Base-by-base conservation (phyloP, 1,140 invertebrate genomes). In the Drosophila virilis region DNA sequence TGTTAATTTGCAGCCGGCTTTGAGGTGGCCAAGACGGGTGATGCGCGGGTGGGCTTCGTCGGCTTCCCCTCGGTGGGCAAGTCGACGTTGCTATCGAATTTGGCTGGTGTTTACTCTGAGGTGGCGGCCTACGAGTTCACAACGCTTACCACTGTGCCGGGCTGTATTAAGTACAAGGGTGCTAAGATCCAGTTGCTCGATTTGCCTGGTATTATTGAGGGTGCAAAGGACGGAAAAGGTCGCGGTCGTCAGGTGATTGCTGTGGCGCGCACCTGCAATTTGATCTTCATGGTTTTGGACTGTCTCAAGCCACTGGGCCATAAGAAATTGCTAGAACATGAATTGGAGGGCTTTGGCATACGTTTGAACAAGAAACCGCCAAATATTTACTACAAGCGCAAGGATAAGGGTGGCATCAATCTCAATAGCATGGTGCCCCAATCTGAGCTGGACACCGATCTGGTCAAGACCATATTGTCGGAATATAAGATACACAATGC, bases 111-210 rank as follows among this genome's bases (percentile, higher is more conserved):
- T 8, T 99, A 99, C 92, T 99, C 98, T 1, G 99, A 99, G 94
- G 98, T 99, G 15, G 99, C 99, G 37, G 98, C 98, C 0, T 99
- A 99, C 93, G 99, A 99, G 93, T 99, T 99, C 92, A 99, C 99
- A 67, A 99, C 99, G 0, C 94, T 99, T 0, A 99, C 99, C 2
- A 99, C 99, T 60, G 99, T 99, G 17, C 99, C 99, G 58, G 99
- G 99, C 51, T 99, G 99, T 92, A 99, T 99, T 84, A 98, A 98
- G 93, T 99, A 99, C 92, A 99, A 99, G 93, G 99, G 99, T 75
- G 99, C 99, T 71, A 99, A 99, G 94, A 99, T 99, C 92, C 98
- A 98, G 75, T 93, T 99, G 28, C 93, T 99, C 4, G 99, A 99
- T 96, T 94, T 99, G 71, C 99, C 99, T 72, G 99, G 99, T 94